These are phyloP conservation scores for Platyura marginata DNA, from an alignment of 1,140 invertebrate genomes.

Conservation along the genomic window DNA sequence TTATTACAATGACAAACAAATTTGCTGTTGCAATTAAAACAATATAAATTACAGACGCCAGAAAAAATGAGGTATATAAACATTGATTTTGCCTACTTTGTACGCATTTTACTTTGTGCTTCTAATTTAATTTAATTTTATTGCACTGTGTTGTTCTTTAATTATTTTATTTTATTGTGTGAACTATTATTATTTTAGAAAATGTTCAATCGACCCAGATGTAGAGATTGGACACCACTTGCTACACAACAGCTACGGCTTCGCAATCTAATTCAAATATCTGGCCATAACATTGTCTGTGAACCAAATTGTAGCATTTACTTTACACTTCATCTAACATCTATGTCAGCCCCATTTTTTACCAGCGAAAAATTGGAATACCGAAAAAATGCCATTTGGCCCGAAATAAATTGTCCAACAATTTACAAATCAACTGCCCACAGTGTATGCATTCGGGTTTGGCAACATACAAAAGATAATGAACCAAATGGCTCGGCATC, in stretches of 20 bases:
- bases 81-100: no score
- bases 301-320: slow-evolving; percentile 38
- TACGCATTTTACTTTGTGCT: no score
- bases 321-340: slow-evolving; percentile 58
- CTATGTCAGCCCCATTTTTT: slow-evolving; percentile 70
- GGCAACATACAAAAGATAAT: slow-evolving; percentile 7
- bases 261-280: slow-evolving; percentile 51
- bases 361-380: slow-evolving; percentile 54
- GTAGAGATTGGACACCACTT: slow-evolving; percentile 41
- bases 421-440: slow-evolving; percentile 19
- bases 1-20: no score
- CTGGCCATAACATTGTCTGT: slow-evolving; percentile 35
- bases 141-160: no score
- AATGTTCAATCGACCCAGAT: slow-evolving; percentile 39
- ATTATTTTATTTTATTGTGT: no score
- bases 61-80: no score
- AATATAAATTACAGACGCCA: no score
- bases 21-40: no score
- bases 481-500: neutral
- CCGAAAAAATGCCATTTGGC: slow-evolving; percentile 49
- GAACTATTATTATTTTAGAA: slow-evolving; percentile 1
- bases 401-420: slow-evolving; percentile 19
- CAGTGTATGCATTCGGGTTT: slow-evolving; percentile 20
- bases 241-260: slow-evolving; percentile 47
- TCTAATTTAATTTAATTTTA: no score